Conservation (phyloP, 2,113 vertebrate genomes). For the Nyctibius bracteatus region DNA sequence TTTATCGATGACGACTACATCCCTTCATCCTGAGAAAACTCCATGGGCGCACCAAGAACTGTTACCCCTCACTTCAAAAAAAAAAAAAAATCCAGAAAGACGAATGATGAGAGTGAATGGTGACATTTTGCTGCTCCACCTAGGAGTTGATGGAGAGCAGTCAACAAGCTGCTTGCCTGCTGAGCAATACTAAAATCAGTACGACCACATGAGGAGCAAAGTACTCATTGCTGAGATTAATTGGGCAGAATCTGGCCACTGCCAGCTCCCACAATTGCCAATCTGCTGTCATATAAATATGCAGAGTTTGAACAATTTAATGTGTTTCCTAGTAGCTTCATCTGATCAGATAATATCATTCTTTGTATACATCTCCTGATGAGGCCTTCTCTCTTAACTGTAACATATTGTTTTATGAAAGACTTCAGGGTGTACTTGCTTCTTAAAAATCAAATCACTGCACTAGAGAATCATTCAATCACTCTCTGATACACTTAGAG, state of each 20-base stretch:
- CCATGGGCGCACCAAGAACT: background rate
- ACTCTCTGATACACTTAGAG: background rate
- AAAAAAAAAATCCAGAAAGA: background rate
- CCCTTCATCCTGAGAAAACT: background rate
- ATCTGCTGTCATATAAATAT: background rate
- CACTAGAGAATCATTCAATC: background rate
- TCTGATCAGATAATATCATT: background rate
- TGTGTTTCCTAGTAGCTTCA: background rate
- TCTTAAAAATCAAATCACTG: background rate
- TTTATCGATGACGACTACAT: background rate
- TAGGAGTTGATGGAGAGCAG: background rate
- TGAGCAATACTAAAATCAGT: slow-evolving; percentile 22
- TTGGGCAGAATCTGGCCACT: slow-evolving; percentile 22
- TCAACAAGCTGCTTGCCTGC: slow-evolving; percentile 35
- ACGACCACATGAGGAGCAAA: slow-evolving; percentile 1
- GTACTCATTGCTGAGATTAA: background rate
- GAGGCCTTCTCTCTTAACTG: background rate
- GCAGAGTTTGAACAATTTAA: background rate
- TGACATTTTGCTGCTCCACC: slow-evolving; percentile 28
- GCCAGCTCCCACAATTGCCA: background rate
- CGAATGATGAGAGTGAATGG: background rate
- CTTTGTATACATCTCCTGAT: background rate
- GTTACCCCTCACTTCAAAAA: background rate
- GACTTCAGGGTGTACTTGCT: background rate
- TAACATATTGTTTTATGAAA: background rate